A percentile compares a stretch with the other conserved stretches of the same genome.
phyloP scores from a whole-genome alignment of 1,140 invertebrate species.

The Polypedilum vanderplanki region DNA sequence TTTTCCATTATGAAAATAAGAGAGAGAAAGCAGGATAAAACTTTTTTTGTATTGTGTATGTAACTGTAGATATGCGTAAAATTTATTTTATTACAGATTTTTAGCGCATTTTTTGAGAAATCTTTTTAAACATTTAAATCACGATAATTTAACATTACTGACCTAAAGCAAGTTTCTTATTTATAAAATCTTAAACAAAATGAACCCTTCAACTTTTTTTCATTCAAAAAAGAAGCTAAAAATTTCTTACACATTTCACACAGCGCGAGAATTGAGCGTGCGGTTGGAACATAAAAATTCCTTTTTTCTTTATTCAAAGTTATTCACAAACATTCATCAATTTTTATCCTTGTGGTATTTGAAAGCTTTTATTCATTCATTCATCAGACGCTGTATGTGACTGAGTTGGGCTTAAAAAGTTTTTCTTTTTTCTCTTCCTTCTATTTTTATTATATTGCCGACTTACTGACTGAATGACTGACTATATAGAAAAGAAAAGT shows the following conservation, averaged over 20 bases:
- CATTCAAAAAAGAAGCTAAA: not conserved
- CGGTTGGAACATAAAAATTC: not conserved
- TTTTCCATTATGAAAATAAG: not conserved
- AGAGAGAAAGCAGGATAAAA: not conserved
- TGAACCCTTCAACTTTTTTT: not conserved
- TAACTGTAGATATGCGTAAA: too few relatives aligned
- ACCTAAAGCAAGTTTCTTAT: too few relatives aligned
- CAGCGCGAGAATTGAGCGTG: not conserved
- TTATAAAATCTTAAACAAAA: too few relatives aligned
- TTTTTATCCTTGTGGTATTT: not conserved
- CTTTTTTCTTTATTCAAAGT: not conserved
- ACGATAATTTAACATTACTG: too few relatives aligned
- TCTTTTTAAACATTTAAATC: too few relatives aligned
- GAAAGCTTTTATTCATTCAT: not conserved
- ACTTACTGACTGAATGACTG: not conserved
- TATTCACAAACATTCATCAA: constrained; percentile 7
- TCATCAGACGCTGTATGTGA: not conserved
- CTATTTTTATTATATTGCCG: not conserved
- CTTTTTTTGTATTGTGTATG: too few relatives aligned
- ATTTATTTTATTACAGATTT: too few relatives aligned
- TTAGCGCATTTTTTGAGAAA: too few relatives aligned
- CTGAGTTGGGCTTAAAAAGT: not conserved
- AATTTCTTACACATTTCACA: not conserved
- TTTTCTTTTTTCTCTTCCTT: not conserved
- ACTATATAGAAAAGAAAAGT: not conserved